Evolutionary conservation across 2,113 vertebrate species (phyloP).

Genomic region (Terrapene triunguis): DNA sequence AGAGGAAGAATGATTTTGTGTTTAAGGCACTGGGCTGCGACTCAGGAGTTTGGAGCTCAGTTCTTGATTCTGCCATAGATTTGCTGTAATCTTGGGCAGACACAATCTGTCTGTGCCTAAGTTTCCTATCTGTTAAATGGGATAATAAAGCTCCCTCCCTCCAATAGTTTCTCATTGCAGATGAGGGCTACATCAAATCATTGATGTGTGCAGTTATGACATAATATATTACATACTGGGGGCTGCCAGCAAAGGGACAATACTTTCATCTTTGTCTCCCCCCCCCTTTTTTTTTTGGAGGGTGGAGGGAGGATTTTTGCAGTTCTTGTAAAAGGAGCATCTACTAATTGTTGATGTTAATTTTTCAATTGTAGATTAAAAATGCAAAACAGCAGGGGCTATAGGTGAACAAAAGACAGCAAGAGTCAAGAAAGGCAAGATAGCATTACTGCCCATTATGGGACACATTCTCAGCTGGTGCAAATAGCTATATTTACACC

Average conservation of each 20-base stretch:
- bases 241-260: neutral
- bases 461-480: neutral
- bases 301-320: neutral
- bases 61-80: neutral
- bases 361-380: neutral
- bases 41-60: neutral
- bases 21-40: neutral
- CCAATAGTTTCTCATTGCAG: neutral
- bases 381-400: neutral
- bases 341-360: neutral
- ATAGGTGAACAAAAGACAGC: neutral
- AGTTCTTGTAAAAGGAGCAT: neutral
- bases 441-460: neutral
- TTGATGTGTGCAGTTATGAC: neutral
- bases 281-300: conserved; percentile 2
- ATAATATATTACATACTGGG: neutral
- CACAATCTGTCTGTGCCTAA: neutral
- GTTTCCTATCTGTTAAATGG: neutral
- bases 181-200: neutral
- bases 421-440: neutral
- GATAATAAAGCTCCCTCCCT: neutral
- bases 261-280: neutral
- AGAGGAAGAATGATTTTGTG: neutral
- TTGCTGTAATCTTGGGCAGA: neutral
- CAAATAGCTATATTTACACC: neutral